Conservation (phyloP, 2,888 invertebrate species). For the Eristalinus sepulchralis region DNA sequence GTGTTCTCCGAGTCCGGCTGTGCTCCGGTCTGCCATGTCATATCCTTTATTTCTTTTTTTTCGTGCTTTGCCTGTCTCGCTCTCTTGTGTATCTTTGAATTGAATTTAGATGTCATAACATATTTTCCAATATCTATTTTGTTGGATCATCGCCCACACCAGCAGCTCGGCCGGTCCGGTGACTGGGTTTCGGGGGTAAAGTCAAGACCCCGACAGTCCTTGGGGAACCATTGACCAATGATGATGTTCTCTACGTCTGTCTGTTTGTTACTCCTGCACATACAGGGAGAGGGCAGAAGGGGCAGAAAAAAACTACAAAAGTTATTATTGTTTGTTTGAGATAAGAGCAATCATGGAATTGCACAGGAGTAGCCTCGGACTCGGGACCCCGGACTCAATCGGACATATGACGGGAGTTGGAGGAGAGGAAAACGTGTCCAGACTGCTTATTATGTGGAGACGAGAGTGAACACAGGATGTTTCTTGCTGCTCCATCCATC, state of each 20-base stretch:
- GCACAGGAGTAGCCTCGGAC: conserved; percentile 45
- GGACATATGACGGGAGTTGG: background rate
- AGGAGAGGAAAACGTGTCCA: conserved; percentile 38
- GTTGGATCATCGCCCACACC: conserved; percentile 60
- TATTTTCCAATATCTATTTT: conserved; percentile 70
- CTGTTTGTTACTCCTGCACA: background rate
- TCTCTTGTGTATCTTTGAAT: conserved; percentile 39
- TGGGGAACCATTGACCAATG: conserved; percentile 70
- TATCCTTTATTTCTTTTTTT: conserved; percentile 43
- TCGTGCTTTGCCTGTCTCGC: background rate
- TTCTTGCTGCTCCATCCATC: conserved; percentile 16
- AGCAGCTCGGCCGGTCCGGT: background rate
- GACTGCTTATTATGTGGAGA: conserved; percentile 44
- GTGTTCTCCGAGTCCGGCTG: background rate
- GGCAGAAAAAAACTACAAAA: conserved; percentile 34
- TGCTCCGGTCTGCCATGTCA: conserved; percentile 52
- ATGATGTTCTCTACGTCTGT: conserved; percentile 53
- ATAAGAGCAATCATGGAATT: conserved; percentile 71
- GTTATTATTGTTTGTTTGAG: conserved; percentile 69
- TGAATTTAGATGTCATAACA: conserved; percentile 71
- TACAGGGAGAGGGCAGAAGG: background rate
- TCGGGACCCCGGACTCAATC: background rate
- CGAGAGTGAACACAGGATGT: background rate
- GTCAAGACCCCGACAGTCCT: conserved; percentile 61
- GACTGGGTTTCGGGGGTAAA: conserved; percentile 9